Evolutionary conservation across 2,797 vertebrate species (phyloP).

Genomic region (Phrynocephalus guinanensis): DNA sequence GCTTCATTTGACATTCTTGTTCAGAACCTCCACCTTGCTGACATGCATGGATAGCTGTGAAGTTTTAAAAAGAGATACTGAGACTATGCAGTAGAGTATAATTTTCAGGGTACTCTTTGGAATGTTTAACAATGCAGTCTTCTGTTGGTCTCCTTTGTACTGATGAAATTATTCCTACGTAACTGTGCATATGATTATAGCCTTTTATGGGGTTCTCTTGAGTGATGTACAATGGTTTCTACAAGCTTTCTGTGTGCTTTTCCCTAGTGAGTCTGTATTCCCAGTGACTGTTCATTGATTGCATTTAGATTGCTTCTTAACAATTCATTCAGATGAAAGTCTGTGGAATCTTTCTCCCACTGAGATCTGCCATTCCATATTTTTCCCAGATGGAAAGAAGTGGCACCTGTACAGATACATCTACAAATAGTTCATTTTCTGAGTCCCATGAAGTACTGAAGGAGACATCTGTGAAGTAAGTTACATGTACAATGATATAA

Average conservation of each 20-base stretch:
- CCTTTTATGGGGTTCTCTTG: not conserved
- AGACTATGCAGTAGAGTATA: not conserved
- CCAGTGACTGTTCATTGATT: too few species aligned
- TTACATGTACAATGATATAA: not conserved
- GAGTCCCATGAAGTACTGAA: not conserved
- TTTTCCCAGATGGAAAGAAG: constrained; percentile 12
- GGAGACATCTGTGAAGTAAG: constrained; percentile 4
- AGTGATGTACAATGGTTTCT: not conserved
- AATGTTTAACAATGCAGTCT: not conserved
- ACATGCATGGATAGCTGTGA: not conserved
- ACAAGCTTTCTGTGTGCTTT: not conserved
- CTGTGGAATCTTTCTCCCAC: not conserved
- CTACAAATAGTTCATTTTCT: not conserved
- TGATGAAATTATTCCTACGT: too few species aligned
- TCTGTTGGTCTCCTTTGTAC: too few species aligned
- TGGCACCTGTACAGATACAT: not conserved
- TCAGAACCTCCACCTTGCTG: not conserved
- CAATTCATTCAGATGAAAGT: not conserved
- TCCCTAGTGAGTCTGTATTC: not conserved
- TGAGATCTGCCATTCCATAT: not conserved
- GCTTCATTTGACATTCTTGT: not conserved
- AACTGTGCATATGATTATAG: not conserved
- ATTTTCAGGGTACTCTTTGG: not conserved
- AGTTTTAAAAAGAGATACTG: not conserved
- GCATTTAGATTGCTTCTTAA: not conserved